Evolutionary conservation across 2,888 invertebrate species (phyloP).

Genomic region (Pardosa pseudoannulata): DNA sequence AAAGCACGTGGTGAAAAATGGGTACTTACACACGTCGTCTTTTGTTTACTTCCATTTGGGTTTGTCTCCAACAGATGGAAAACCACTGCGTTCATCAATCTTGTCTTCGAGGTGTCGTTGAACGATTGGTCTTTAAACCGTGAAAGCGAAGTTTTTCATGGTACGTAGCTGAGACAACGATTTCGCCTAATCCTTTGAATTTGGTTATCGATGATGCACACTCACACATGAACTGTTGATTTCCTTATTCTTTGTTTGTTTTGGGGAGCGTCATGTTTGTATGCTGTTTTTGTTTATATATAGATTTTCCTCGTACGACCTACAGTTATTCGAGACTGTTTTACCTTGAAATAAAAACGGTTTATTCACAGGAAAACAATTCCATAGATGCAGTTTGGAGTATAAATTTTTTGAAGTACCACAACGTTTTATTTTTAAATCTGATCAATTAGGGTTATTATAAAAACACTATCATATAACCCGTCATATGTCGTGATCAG

Average conservation of each 20-base stretch:
- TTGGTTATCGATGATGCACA: neutral
- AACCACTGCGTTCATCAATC: neutral
- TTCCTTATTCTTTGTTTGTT: neutral
- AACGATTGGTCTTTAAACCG: neutral
- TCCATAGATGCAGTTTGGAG: too few species aligned
- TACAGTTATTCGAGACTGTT: too few species aligned
- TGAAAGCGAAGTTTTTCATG: neutral
- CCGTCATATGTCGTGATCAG: too few species aligned
- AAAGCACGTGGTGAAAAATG: neutral
- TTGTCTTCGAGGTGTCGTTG: neutral
- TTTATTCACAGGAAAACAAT: too few species aligned
- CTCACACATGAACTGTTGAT: neutral
- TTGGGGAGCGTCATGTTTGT: neutral
- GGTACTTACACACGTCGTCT: neutral
- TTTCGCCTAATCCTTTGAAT: neutral
- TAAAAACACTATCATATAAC: too few species aligned
- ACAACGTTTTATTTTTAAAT: too few species aligned
- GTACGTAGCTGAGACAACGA: neutral
- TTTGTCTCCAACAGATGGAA: neutral
- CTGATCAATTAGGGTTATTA: too few species aligned
- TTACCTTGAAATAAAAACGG: too few species aligned
- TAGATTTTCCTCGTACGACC: too few species aligned
- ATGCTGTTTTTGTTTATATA: too few species aligned
- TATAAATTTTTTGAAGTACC: too few species aligned
- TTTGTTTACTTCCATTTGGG: neutral